Conservation (phyloP, 2,888 invertebrate genomes). For the Osmoderma eremita region DNA sequence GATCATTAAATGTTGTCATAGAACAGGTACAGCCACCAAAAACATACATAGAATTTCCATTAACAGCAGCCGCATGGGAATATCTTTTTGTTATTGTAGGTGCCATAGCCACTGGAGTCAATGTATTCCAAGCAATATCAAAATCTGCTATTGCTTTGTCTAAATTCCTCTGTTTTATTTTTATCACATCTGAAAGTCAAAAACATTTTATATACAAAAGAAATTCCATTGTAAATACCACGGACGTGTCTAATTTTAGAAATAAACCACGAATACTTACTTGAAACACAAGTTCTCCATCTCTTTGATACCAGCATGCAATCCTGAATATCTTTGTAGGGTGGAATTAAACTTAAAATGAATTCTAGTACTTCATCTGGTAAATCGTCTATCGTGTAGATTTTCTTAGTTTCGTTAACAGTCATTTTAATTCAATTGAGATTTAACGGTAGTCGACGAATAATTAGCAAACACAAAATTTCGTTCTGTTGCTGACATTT, state of each 20-base stretch:
- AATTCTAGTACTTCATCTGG: constrained; percentile 95
- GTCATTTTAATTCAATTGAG: constrained; percentile 31
- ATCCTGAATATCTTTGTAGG: constrained; percentile 88
- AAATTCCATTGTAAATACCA: constrained; percentile 39
- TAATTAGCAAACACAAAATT: constrained; percentile 12
- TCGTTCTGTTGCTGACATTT: constrained; percentile 28
- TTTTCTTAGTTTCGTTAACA: constrained; percentile 35
- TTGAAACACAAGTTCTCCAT: constrained; percentile 86
- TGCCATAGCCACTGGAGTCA: constrained; percentile 68
- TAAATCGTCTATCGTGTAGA: constrained; percentile 71
- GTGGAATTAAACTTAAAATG: constrained; percentile 87
- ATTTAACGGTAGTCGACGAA: constrained; percentile 32
- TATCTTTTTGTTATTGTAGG: constrained; percentile 90
- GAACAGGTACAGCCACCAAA: constrained; percentile 96
- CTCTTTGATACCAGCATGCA: constrained; percentile 87
- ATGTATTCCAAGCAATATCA: constrained; percentile 78
- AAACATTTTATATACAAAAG: constrained; percentile 43
- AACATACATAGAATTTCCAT: constrained; percentile 89
- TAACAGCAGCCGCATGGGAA: constrained; percentile 89
- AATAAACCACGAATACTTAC: constrained; percentile 68
- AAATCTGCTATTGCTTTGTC: constrained; percentile 81
- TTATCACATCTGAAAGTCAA: constrained; percentile 76
- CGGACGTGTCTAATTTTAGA: constrained; percentile 49
- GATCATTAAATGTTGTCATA: constrained; percentile 95
- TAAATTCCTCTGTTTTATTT: constrained; percentile 78